These are phyloP conservation scores for Agrochola macilenta DNA, from an alignment of 2,888 invertebrate genomes.

Conservation along the genomic window DNA sequence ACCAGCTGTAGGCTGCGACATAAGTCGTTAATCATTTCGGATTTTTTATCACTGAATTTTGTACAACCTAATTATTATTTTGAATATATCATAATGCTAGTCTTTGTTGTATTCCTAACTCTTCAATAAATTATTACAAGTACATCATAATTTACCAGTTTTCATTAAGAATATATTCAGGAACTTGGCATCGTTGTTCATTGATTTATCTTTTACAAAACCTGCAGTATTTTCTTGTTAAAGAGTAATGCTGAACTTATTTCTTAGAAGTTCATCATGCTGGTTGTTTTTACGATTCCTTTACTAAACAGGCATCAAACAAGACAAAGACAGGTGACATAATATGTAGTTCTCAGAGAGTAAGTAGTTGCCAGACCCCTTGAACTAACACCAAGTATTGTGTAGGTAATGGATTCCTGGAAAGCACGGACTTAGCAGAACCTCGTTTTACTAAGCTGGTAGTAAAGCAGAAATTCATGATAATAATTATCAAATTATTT, in stretches of 20 bases:
- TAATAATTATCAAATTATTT: conserved; percentile 8
- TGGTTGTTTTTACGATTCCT: neutral
- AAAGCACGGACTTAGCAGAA: conserved; percentile 7
- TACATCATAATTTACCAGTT: too few relatives aligned
- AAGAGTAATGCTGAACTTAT: neutral
- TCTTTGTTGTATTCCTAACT: too few relatives aligned
- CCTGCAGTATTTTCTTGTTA: neutral
- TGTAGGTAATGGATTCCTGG: neutral
- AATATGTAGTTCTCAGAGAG: neutral
- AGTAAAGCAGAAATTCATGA: neutral
- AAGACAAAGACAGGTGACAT: neutral
- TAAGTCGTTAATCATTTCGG: too few relatives aligned
- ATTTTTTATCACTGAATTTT: too few relatives aligned
- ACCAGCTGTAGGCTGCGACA: too few relatives aligned
- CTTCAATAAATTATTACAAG: too few relatives aligned
- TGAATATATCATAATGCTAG: too few relatives aligned
- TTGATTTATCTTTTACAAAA: too few relatives aligned
- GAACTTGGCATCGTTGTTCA: too few relatives aligned
- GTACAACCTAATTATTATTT: too few relatives aligned
- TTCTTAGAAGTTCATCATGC: neutral
- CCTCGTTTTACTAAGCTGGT: neutral
- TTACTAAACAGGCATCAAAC: neutral
- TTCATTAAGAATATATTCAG: too few relatives aligned
- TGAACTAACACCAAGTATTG: neutral
- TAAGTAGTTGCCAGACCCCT: neutral